These are phyloP conservation scores for Eristalis arbustorum DNA, from an alignment of 2,888 invertebrate species.

Conservation along the genomic window DNA sequence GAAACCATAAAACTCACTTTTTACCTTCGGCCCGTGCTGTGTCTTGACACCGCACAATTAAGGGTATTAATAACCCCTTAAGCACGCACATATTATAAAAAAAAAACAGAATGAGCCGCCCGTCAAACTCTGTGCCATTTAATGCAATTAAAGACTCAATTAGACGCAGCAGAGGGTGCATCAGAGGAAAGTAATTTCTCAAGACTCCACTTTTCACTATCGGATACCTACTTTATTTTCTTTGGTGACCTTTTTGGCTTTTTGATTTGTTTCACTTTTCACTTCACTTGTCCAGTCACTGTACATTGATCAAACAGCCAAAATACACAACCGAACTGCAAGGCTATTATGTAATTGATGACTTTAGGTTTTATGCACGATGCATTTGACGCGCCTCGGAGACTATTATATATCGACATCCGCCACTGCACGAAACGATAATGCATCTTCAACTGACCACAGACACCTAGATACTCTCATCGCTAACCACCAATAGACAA, in stretches of 20 bases:
- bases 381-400: conserved; percentile 32
- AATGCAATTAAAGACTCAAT: conserved; percentile 37
- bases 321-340: conserved; percentile 3
- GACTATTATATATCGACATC: conserved; percentile 38
- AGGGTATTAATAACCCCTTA: too few species aligned
- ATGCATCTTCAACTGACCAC: conserved; percentile 52
- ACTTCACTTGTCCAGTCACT: conserved; percentile 1
- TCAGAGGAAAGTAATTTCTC: conserved; percentile 2
- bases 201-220: conserved; percentile 29
- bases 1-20: too few species aligned
- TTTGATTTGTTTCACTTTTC: conserved; percentile 30
- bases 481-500: background rate
- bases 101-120: background rate
- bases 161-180: background rate
- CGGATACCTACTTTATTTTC: background rate
- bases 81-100: too few species aligned
- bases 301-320: conserved; percentile 54
- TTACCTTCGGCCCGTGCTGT: too few species aligned
- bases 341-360: background rate
- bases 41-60: too few species aligned
- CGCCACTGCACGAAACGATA: conserved; percentile 30
- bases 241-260: conserved; percentile 6
- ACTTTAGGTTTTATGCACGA: background rate
- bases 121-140: conserved; percentile 4
- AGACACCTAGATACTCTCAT: conserved; percentile 31